Evolutionary conservation across 2,113 vertebrate genomes (phyloP).

Genomic region (Malurus cyaneus): DNA sequence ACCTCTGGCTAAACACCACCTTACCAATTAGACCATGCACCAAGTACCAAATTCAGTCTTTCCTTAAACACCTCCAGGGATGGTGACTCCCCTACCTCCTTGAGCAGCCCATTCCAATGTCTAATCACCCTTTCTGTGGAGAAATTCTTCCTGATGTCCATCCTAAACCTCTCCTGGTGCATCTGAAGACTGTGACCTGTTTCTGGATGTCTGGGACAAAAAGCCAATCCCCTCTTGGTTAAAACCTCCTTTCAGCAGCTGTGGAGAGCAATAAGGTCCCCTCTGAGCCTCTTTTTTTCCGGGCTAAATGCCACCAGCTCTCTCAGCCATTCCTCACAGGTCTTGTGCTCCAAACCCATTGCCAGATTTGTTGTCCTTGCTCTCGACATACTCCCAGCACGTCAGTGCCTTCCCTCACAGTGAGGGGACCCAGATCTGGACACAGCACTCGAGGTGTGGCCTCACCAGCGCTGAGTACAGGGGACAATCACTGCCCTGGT

Average conservation of each 20-base stretch:
- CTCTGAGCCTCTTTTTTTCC: neutral
- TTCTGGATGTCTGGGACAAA: neutral
- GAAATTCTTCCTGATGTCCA: neutral
- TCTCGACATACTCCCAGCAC: neutral
- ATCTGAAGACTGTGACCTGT: neutral
- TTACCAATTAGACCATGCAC: neutral
- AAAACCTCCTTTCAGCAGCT: neutral
- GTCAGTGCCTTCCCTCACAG: neutral
- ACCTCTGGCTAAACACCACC: neutral
- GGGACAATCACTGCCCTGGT: accelerated
- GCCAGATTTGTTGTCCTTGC: neutral
- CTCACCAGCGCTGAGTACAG: neutral
- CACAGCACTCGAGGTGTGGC: accelerated
- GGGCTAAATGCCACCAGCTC: neutral
- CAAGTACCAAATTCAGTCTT: neutral
- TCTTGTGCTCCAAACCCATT: neutral
- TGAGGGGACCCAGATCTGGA: neutral
- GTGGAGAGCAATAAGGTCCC: neutral
- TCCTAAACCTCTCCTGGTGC: neutral
- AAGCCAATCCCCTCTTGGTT: neutral
- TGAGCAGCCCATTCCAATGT: neutral
- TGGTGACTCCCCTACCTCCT: no score
- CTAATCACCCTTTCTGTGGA: neutral
- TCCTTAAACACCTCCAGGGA: neutral
- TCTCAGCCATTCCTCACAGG: neutral